Conservation (phyloP, 2,113 vertebrate genomes). For the Sylvietta virens region DNA sequence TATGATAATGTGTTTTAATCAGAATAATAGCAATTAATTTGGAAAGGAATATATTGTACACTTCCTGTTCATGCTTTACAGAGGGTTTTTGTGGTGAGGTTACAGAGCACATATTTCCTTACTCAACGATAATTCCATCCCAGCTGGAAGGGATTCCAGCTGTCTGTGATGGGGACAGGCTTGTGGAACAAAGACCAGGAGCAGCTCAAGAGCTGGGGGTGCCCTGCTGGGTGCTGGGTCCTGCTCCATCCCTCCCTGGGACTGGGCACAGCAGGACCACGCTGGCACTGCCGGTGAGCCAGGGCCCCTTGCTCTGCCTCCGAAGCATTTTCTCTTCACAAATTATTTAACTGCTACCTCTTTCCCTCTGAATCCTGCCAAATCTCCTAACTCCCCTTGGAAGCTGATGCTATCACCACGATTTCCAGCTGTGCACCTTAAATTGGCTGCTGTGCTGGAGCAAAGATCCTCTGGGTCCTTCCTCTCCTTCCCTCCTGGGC, state of each 20-base stretch:
- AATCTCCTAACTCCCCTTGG: neutral
- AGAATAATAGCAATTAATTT: slow-evolving; percentile 69
- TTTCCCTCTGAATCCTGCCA: neutral
- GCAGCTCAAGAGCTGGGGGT: neutral
- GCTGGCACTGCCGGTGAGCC: neutral
- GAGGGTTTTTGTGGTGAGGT: neutral
- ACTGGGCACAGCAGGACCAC: fast-evolving
- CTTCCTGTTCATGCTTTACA: neutral
- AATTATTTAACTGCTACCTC: neutral
- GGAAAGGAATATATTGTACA: neutral
- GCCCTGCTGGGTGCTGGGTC: neutral
- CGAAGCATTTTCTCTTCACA: neutral
- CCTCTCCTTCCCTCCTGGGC: neutral
- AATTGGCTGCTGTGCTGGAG: neutral
- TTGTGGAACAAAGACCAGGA: neutral
- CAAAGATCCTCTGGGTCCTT: neutral
- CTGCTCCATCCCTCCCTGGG: neutral
- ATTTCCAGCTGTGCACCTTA: slow-evolving; percentile 43
- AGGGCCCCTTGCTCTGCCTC: neutral
- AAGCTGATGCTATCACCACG: neutral
- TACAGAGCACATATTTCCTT: neutral
- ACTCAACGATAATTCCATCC: neutral
- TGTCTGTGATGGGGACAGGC: neutral
- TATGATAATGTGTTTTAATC: slow-evolving; percentile 69
- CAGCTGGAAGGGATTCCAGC: neutral